Evolutionary conservation across 2,888 invertebrate genomes (phyloP).

Genomic region (Gymnocheta viridis): DNA sequence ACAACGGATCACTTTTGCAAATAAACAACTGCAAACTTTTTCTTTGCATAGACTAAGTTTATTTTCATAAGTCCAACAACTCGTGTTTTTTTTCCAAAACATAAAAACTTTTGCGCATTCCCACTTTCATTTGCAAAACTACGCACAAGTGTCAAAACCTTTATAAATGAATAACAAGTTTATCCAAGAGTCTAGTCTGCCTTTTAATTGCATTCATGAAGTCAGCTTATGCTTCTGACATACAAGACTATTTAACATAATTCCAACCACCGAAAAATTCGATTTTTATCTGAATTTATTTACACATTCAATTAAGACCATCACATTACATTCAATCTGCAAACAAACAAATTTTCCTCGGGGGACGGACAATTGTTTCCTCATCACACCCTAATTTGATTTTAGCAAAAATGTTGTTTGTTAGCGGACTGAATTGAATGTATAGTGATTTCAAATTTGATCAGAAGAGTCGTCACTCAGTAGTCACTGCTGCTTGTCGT

Average conservation of each 20-base stretch:
- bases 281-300: slow-evolving; percentile 77
- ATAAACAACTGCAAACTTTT: too few relatives aligned
- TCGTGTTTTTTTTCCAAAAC: neutral
- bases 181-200: slow-evolving; percentile 24
- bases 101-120: neutral
- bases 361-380: slow-evolving; percentile 81
- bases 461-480: slow-evolving; percentile 33
- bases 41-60: too few relatives aligned
- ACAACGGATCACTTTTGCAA: too few relatives aligned
- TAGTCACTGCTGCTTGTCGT: slow-evolving; percentile 12
- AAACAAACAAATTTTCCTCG: slow-evolving; percentile 78
- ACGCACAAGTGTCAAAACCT: slow-evolving; percentile 32
- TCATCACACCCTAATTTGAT: slow-evolving; percentile 83
- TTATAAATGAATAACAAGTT: neutral
- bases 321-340: slow-evolving; percentile 73
- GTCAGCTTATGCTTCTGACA: slow-evolving; percentile 17
- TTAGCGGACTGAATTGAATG: neutral
- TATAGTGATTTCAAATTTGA: slow-evolving; percentile 55
- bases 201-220: slow-evolving; percentile 19
- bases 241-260: slow-evolving; percentile 56
- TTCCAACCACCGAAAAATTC: slow-evolving; percentile 61
- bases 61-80: too few relatives aligned
- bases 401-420: slow-evolving; percentile 73
- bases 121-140: slow-evolving; percentile 36
- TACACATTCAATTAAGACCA: slow-evolving; percentile 80